Evolutionary conservation across 2,113 vertebrate species (phyloP).

Genomic region (Saccopteryx leptura): DNA sequence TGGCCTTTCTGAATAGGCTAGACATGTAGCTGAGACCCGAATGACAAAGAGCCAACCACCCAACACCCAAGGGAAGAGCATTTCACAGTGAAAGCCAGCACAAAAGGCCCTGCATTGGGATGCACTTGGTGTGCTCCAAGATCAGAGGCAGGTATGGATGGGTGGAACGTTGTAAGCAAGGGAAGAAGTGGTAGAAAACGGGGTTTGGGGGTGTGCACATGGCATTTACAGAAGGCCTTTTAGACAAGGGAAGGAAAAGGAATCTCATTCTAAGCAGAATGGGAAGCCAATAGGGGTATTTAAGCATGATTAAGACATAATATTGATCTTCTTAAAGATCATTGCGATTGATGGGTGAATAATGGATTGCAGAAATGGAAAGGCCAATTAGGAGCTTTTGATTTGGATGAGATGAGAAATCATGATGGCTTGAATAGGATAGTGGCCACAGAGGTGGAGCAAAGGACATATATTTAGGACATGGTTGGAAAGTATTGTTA

Average conservation of each 20-base stretch:
- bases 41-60: not conserved
- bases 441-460: not conserved
- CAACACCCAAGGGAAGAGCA: not conserved
- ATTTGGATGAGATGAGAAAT: not conserved
- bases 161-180: not conserved
- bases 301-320: not conserved
- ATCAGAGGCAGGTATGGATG: not conserved
- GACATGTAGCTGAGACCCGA: not conserved
- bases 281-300: not conserved
- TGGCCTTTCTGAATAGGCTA: too few species aligned
- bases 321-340: not conserved
- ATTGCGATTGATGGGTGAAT: not conserved
- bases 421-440: not conserved
- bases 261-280: not conserved
- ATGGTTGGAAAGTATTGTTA: not conserved
- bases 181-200: not conserved
- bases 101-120: not conserved
- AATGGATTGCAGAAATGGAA: not conserved
- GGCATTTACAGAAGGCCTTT: not conserved
- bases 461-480: not conserved
- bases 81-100: not conserved
- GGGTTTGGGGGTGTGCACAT: not conserved
- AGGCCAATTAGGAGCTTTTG: not conserved
- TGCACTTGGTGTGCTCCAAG: not conserved
- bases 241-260: not conserved